These are phyloP conservation scores for Bolborhynchus lineola DNA, from an alignment of 2,113 vertebrate species.

Conservation along the genomic window DNA sequence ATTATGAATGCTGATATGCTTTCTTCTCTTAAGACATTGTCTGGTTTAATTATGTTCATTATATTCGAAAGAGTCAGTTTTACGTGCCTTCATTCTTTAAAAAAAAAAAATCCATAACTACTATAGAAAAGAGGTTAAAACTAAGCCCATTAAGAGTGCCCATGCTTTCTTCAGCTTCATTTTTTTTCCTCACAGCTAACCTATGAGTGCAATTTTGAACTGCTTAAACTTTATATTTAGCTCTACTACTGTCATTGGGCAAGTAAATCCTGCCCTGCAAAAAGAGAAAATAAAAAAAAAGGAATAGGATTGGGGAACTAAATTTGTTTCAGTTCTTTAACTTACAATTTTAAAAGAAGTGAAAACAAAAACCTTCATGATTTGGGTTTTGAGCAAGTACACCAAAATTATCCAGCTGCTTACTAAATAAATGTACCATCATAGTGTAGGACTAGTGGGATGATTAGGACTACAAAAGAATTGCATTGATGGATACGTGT, in stretches of 20 bases:
- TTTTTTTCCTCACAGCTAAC: neutral
- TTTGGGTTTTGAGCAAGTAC: neutral
- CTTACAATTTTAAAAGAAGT: neutral
- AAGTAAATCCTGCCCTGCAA: neutral
- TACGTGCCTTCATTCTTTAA: neutral
- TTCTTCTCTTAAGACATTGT: neutral
- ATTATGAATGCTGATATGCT: neutral
- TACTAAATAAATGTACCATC: neutral
- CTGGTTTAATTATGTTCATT: neutral
- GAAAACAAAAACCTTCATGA: neutral
- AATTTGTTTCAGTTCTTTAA: neutral
- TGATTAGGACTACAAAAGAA: neutral
- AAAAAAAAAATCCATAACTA: neutral
- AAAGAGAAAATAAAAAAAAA: neutral
- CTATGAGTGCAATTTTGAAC: neutral
- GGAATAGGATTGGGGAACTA: neutral
- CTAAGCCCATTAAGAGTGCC: neutral
- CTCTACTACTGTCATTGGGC: neutral
- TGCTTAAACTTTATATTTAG: neutral
- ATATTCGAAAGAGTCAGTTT: neutral
- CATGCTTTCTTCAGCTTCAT: neutral
- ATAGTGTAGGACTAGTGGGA: neutral
- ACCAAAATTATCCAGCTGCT: neutral
- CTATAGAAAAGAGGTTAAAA: neutral
- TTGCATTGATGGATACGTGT: neutral